These are phyloP conservation scores for Eilema griseolum DNA, from an alignment of 2,888 invertebrate species.

Conservation along the genomic window DNA sequence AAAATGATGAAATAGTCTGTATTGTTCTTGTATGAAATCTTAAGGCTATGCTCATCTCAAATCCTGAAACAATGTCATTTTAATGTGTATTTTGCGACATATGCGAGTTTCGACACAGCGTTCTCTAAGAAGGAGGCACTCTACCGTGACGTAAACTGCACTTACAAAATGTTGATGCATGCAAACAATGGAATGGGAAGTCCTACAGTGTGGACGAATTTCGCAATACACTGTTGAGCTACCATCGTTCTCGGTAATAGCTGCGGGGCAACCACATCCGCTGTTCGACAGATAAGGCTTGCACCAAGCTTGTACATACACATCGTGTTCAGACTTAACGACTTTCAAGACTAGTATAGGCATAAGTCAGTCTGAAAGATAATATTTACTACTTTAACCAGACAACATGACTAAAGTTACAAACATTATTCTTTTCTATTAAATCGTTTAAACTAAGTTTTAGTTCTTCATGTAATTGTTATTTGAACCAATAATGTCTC, in stretches of 20 bases:
- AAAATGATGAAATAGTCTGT: too few relatives aligned
- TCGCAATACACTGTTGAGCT: conserved; percentile 59
- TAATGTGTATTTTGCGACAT: conserved; percentile 38
- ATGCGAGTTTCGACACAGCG: conserved; percentile 41
- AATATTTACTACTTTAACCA: conserved; percentile 30
- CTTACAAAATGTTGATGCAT: conserved; percentile 72
- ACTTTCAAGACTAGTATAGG: conserved; percentile 22
- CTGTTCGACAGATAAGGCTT: conserved; percentile 52
- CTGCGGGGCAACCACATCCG: conserved; percentile 58
- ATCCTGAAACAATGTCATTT: conserved; percentile 19
- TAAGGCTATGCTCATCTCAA: background rate
- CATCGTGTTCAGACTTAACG: conserved; percentile 30
- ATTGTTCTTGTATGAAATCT: background rate
- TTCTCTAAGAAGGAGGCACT: conserved; percentile 65
- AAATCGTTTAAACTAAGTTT: too few relatives aligned
- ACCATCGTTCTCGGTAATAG: conserved; percentile 41
- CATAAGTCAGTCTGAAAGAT: conserved; percentile 28
- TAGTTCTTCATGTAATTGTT: too few relatives aligned
- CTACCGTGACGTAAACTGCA: conserved; percentile 65
- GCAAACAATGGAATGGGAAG: conserved; percentile 75
- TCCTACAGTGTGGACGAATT: conserved; percentile 65
- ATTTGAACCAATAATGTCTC: too few relatives aligned
- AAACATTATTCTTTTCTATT: too few relatives aligned
- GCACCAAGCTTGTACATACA: conserved; percentile 48
- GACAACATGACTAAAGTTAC: background rate